Base-by-base conservation (phyloP, 1,140 invertebrate species). In the Drosophila littoralis region DNA sequence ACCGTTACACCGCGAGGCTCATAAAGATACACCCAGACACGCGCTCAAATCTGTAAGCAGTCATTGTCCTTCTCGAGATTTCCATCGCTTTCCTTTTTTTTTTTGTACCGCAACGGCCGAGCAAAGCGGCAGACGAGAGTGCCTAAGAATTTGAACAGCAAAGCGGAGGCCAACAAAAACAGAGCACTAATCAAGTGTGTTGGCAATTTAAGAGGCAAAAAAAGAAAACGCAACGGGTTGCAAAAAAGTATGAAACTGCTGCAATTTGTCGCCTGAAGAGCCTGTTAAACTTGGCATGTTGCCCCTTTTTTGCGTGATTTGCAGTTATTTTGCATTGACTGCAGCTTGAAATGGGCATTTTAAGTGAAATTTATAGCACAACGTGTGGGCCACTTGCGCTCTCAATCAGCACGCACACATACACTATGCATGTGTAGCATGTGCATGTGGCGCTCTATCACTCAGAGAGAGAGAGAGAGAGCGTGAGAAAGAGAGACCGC, bases 141-240 rank as follows among this genome's bases (percentile, higher is more conserved):
- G 17, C 42, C 48, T 50, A 70, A 33, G 73, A 75, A 75, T 59
- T 35, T 58, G 2, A 33, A 71, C 7, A 71, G 5, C 68, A 75
- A 75, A 75, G 54, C 54, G 17, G 40, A 75, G 28, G 15, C n/a
- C 4, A 75, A 75, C 73, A 71, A 75, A 75, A 75, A 75, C 73
- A 75, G 60, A 75, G 46, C 64, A 28, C 22, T 22, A 35, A 28
- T 0, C 8, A 15, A 12, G 28, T 63, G 7, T 6, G 6, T 10
- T 28, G 17, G 28, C 2, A 15, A 13, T 22, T 35, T 36, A 33
- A 32, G 52, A 32, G 17, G 5, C 15, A 51, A 32, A 40, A 59
- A 52, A 9, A 12, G 51, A 42, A 45, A 38, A 12, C 15, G 36
- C 10, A 55, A 59, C 17, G 46, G 38, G 7, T 50, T 59, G 52